Evolutionary conservation across 2,888 invertebrate species (phyloP).

Genomic region (Baronia brevicornis): DNA sequence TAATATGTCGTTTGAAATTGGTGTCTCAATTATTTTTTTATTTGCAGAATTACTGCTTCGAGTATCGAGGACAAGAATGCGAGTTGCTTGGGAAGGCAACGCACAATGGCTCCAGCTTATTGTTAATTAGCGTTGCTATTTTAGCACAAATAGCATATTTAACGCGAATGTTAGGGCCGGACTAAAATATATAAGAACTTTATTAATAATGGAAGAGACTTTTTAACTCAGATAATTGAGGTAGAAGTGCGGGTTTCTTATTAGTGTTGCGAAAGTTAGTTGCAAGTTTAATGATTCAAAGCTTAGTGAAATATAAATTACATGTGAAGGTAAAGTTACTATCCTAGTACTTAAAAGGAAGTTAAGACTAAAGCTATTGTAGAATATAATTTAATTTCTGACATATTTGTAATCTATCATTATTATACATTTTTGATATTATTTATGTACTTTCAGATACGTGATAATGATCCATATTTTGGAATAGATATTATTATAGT

Average conservation of each 20-base stretch:
- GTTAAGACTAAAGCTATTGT: constrained; percentile 1
- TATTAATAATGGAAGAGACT: constrained; percentile 13
- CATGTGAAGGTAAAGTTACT: constrained; percentile 24
- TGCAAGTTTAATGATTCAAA: constrained; percentile 23
- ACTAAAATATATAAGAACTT: constrained; percentile 27
- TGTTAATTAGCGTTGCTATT: constrained; percentile 35
- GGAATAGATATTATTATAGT: no score
- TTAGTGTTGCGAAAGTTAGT: constrained; percentile 26
- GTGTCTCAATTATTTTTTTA: constrained; percentile 28
- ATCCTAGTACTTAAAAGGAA: constrained; percentile 21
- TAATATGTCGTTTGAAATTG: neutral
- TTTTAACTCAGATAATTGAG: constrained; percentile 28
- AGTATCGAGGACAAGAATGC: constrained; percentile 61
- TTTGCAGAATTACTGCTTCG: constrained; percentile 61
- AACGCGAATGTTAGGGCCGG: constrained; percentile 27
- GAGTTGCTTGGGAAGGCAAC: constrained; percentile 33
- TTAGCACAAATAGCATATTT: constrained; percentile 32
- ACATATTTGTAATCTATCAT: no score
- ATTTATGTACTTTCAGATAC: no score
- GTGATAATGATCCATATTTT: no score
- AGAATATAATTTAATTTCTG: neutral
- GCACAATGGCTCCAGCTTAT: constrained; percentile 24
- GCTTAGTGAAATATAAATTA: constrained; percentile 35
- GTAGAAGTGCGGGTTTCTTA: constrained; percentile 22
- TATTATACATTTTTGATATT: no score